Base-by-base conservation (phyloP, 2,113 vertebrate genomes). In the Diadophis punctatus region DNA sequence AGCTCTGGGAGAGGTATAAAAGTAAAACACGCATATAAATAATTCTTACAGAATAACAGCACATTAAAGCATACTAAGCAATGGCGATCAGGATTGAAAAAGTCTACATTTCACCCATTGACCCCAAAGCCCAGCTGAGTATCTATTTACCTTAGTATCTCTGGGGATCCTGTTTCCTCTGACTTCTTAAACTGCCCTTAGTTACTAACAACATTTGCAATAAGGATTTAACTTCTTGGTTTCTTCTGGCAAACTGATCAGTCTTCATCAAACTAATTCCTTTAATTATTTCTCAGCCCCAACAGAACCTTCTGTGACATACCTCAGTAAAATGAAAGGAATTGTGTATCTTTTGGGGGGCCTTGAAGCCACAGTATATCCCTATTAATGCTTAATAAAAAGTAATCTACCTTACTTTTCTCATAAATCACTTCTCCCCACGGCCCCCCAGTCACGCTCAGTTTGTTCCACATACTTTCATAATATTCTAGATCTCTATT, bases 401-500 rank as follows among this genome's bases (percentile, higher is more conserved):
- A 52, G 48, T 86, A 58, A 91, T 34, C 43, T 87, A 51, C 49
- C 30, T 16, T 58, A 10, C 23, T 93, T 93, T 91, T 22, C 22
- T 7, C 86, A 46, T 39, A 48, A 85, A 0, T 90, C 23, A 8
- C 3, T 49, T 53, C 39, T 49, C 89, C 14, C 10, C 51, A 49
- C 16, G 11, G 23, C 34, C 74, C 74, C 34, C 34, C 74, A 80
- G 18, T 43, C 74, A 80, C 0, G 14, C 23, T 60, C 18, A 60
- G n/a, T 39, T 86, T 90, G 55, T 93, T 88, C 49, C 60, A 92
- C 51, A 92, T 16, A 60, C 48, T 88, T 74, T 74, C 46, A 68
- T 68, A 49, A 43, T 22, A 23, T 92, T 56, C 74, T 27, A 14
- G 55, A 22, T 90, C 51, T 86, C 20, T 43, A 20, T 0, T 0